Conservation (phyloP, 2,888 invertebrate species). For the Ferrisia virgata region DNA sequence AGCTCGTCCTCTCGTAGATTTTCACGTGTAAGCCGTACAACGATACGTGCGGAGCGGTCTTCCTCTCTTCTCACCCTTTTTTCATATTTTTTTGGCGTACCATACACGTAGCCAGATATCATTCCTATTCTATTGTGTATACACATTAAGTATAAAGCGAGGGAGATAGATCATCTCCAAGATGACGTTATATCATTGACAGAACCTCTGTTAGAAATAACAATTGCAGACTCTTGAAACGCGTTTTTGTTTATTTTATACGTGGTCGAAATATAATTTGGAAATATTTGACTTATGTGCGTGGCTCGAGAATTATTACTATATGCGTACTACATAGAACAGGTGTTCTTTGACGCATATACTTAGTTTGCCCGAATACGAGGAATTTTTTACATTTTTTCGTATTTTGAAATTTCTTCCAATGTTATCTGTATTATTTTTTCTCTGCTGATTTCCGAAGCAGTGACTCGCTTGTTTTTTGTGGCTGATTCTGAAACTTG, state of each 20-base stretch:
- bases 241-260: constrained; percentile 18
- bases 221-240: neutral
- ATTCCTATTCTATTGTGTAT: neutral
- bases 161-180: neutral
- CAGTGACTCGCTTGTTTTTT: too few species aligned
- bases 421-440: neutral
- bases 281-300: neutral
- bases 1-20: neutral
- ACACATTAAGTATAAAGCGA: neutral
- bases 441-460: neutral
- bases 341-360: neutral
- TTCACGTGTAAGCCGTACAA: neutral
- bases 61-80: neutral
- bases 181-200: constrained; percentile 19
- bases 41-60: neutral
- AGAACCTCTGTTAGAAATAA: neutral
- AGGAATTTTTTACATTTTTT: neutral
- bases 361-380: neutral
- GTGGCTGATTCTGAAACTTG: neutral
- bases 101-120: neutral
- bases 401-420: neutral
- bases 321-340: too few species aligned
- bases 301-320: neutral
- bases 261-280: neutral
- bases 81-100: neutral